These are phyloP conservation scores for Chymomyza fuscimana DNA, from an alignment of 2,888 invertebrate species.

Conservation along the genomic window DNA sequence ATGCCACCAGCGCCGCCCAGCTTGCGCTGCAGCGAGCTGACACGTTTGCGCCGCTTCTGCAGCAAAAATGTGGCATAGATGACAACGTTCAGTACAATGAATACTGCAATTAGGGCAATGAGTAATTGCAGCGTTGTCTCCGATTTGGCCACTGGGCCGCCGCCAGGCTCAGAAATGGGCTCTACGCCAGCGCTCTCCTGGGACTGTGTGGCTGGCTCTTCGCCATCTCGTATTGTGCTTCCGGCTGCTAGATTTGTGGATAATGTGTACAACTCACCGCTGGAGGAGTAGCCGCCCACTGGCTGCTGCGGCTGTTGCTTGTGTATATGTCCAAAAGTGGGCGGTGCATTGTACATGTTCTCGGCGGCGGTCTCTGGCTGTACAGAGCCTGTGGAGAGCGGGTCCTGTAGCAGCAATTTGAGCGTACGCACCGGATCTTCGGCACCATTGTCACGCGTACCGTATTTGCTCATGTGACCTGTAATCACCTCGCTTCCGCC, in stretches of 20 bases:
- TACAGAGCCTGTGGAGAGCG: slow-evolving; percentile 45
- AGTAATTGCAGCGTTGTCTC: slow-evolving; percentile 84
- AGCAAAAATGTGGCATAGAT: slow-evolving; percentile 77
- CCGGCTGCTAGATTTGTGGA: slow-evolving; percentile 11
- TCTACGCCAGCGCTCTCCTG: slow-evolving; percentile 4
- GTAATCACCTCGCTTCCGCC: slow-evolving; percentile 74
- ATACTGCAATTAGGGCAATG: slow-evolving; percentile 85
- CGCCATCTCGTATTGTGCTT: slow-evolving; percentile 19
- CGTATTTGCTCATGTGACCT: slow-evolving; percentile 79
- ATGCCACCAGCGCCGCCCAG: slow-evolving; percentile 78
- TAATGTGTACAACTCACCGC: slow-evolving; percentile 1
- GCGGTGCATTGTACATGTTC: slow-evolving; percentile 79
- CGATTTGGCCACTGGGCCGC: slow-evolving; percentile 81
- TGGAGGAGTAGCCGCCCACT: background rate
- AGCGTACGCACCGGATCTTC: slow-evolving; percentile 78
- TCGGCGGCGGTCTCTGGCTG: slow-evolving; percentile 66
- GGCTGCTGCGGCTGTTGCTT: slow-evolving; percentile 31
- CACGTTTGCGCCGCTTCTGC: slow-evolving; percentile 74
- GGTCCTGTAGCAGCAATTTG: slow-evolving; percentile 76
- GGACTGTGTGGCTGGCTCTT: slow-evolving; percentile 30
- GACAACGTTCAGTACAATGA: slow-evolving; percentile 85
- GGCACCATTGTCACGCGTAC: slow-evolving; percentile 75
- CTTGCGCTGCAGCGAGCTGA: slow-evolving; percentile 70
- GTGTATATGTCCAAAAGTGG: slow-evolving; percentile 74
- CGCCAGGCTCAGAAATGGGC: background rate